Evolutionary conservation across 2,888 invertebrate species (phyloP), one percentile per base, ranked within the genome.

Genomic region (Eupithecia pulchellata): DNA sequence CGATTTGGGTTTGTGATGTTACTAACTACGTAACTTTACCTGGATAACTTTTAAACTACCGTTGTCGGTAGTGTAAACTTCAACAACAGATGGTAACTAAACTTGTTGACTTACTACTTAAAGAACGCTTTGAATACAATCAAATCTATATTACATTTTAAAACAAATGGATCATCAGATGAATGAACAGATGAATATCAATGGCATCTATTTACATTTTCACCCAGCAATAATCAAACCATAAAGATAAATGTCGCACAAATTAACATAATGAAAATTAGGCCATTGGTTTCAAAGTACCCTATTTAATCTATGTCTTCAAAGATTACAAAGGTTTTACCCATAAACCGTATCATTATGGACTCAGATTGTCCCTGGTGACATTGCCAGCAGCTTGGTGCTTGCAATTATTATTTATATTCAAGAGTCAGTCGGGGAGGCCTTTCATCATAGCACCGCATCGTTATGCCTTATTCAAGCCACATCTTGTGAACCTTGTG

Each of bases 381-480:
- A 81, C 84, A 84, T 85, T 85, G 52, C 52, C 52, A n/a, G 47
- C 20, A 47, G 20, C 74, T 73, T 71, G 68, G 47, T 27, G 76
- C 76, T 81, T 79, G 85, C 85, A 89, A 90, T 91, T 89, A 91
- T 89, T 89, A 89, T 89, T 91, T 91, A 91, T 91, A 89, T 90
- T 91, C 91, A 91, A 90, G 85, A 65, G 78, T 79, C 78, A 80
- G 82, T 84, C 78, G 77, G 74, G 77, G 81, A 80, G 83, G 78
- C 89, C 91, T 91, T 89, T 92, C 90, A 92, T 92, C 86, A 85
- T 78, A 75, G 77, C 81, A 74, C 80, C 78, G 79, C 78, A 87
- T 89, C 88, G 88, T 89, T 91, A 91, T 84, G 85, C 78, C 86
- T 86, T 87, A 91, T 91, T 91, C 91, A 91, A 80, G 73, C 79